Percentiles rank a stretch among this genome's conserved stretches.
phyloP scores from a whole-genome alignment of 2,113 vertebrate species.

The Nothobranchius kuhntae region DNA sequence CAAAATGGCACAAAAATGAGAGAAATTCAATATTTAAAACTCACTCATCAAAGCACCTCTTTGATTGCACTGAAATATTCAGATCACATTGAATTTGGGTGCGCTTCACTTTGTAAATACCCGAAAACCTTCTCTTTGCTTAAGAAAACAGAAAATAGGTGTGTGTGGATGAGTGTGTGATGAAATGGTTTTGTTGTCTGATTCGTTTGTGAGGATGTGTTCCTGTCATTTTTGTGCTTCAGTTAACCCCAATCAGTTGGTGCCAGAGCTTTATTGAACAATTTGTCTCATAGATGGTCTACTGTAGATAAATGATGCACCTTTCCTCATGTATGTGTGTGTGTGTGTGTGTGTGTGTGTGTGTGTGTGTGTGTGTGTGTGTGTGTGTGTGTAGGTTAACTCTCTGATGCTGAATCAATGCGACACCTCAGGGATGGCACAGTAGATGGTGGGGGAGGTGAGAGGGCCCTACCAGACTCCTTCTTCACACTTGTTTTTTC shows the following conservation, averaged over 20 bases:
- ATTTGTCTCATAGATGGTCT: slow-evolving; percentile 34
- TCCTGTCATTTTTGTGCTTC: slow-evolving; percentile 62
- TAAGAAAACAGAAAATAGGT: no score
- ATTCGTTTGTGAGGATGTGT: slow-evolving; percentile 37
- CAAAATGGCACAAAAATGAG: no score
- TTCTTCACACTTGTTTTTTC: slow-evolving; percentile 91
- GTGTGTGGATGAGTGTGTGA: slow-evolving; percentile 26
- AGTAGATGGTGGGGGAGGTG: background rate
- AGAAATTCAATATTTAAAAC: no score
- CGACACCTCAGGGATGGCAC: slow-evolving; percentile 91
- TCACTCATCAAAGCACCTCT: no score
- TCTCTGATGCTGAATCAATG: slow-evolving; percentile 94
- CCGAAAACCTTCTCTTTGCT: no score
- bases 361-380: slow-evolving; percentile 27
- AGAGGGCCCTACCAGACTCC: slow-evolving; percentile 76
- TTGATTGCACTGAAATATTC: no score
- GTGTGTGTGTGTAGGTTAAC: slow-evolving; percentile 64
- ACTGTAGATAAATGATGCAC: slow-evolving; percentile 44
- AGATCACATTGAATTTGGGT: no score
- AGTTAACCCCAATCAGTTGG: slow-evolving; percentile 64
- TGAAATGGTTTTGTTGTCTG: slow-evolving; percentile 36
- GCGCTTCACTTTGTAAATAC: no score
- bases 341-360: slow-evolving; percentile 30
- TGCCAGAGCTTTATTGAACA: slow-evolving; percentile 62
- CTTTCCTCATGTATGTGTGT: slow-evolving; percentile 10